Conservation (phyloP, 2,113 vertebrate genomes). For the Alouatta palliata region DNA sequence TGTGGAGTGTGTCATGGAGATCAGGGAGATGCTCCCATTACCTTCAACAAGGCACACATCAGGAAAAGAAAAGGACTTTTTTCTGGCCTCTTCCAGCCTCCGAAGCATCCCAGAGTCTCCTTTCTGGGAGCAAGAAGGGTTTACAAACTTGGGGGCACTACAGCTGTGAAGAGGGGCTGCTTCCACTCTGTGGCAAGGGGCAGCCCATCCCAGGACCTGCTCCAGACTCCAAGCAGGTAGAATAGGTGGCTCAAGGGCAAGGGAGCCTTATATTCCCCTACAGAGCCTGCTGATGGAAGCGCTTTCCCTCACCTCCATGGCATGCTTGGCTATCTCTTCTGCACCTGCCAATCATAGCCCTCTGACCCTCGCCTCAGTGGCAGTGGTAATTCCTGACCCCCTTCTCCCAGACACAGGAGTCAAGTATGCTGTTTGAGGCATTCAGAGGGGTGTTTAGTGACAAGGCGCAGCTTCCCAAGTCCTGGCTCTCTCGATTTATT, state of each 20-base stretch:
- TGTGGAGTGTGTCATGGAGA: neutral
- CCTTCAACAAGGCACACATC: neutral
- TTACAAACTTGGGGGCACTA: neutral
- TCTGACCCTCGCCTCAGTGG: conserved; percentile 62
- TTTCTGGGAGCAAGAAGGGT: neutral
- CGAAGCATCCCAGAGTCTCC: neutral
- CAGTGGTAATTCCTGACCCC: conserved; percentile 77
- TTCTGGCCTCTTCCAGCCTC: too few species aligned
- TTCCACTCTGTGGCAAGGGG: neutral
- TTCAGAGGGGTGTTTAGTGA: conserved; percentile 78
- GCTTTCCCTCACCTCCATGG: conserved; percentile 67
- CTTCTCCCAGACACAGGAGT: conserved; percentile 79
- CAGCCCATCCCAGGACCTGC: neutral
- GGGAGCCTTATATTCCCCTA: too few species aligned
- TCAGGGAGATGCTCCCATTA: neutral
- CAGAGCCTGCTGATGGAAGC: too few species aligned
- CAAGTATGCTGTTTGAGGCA: conserved; percentile 76
- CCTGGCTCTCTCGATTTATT: conserved; percentile 10
- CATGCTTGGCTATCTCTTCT: conserved; percentile 76
- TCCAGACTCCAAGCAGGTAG: neutral
- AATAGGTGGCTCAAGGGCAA: too few species aligned
- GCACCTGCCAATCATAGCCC: conserved; percentile 81
- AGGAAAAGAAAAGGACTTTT: neutral
- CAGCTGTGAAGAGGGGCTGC: neutral
- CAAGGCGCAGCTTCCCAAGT: conserved; percentile 44